Evolutionary conservation across 2,113 vertebrate species (phyloP).

Genomic region (Gnathonemus longibarbis): DNA sequence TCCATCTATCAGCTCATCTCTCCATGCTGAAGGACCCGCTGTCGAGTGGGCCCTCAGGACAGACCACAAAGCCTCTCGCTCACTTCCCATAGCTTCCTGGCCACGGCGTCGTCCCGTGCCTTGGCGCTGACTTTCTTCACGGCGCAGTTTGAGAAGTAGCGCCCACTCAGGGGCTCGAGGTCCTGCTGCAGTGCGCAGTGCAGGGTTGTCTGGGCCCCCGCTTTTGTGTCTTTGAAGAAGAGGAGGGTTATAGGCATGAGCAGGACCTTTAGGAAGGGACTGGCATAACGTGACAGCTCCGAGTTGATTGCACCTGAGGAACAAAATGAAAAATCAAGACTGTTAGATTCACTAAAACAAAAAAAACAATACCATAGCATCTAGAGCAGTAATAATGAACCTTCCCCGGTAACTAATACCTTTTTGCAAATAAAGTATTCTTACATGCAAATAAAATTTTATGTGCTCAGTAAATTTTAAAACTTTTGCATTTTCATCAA

Average conservation of each 20-base stretch:
- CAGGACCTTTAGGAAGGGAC: slow-evolving; percentile 41
- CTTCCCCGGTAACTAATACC: background rate
- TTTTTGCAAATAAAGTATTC: background rate
- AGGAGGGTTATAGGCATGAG: slow-evolving; percentile 51
- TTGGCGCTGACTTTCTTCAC: slow-evolving; percentile 33
- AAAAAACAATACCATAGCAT: background rate
- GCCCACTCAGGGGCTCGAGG: slow-evolving; percentile 44
- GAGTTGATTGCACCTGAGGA: slow-evolving; percentile 40
- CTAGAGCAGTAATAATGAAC: background rate
- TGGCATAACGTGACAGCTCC: slow-evolving; percentile 45
- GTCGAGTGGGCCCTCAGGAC: slow-evolving; percentile 11
- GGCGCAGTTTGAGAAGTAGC: slow-evolving; percentile 48
- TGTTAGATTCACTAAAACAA: background rate
- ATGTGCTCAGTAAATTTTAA: background rate
- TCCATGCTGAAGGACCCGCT: background rate
- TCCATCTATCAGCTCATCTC: background rate
- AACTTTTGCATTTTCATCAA: background rate
- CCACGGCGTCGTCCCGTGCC: slow-evolving; percentile 41
- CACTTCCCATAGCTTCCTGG: slow-evolving; percentile 54
- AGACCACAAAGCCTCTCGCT: slow-evolving; percentile 49
- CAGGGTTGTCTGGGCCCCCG: slow-evolving; percentile 62
- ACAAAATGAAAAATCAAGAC: background rate
- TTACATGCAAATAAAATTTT: background rate
- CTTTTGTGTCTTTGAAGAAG: slow-evolving; percentile 48
- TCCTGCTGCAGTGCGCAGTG: slow-evolving; percentile 60